These are phyloP conservation scores for Gymnoscopelus microlampas DNA, from an alignment of 2,797 vertebrate species.

Conservation along the genomic window DNA sequence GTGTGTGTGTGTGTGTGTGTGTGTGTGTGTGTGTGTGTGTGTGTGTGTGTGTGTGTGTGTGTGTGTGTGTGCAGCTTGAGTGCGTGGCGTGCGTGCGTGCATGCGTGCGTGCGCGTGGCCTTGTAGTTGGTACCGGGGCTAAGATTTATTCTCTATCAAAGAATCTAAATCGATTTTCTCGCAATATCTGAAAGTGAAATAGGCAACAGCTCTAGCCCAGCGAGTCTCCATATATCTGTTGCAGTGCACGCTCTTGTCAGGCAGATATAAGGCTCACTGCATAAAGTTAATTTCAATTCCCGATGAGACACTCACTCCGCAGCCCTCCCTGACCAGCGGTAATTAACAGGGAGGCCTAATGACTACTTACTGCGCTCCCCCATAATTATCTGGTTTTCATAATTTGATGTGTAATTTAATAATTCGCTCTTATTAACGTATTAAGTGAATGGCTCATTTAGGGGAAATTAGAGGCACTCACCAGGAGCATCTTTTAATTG, in stretches of 20 bases:
- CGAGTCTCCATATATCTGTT: slow-evolving; percentile 67
- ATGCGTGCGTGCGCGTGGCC: neutral
- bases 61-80: slow-evolving; percentile 24
- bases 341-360: slow-evolving; percentile 99
- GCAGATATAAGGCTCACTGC: slow-evolving; percentile 83
- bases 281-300: slow-evolving; percentile 97
- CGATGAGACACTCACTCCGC: slow-evolving; percentile 87
- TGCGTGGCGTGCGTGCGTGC: slow-evolving; percentile 1
- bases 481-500: slow-evolving; percentile 84
- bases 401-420: slow-evolving; percentile 99
- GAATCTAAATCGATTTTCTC: slow-evolving; percentile 80
- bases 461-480: slow-evolving; percentile 78
- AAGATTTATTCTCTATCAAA: slow-evolving; percentile 72
- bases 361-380: slow-evolving; percentile 96
- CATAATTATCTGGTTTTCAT: slow-evolving; percentile 99
- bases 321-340: slow-evolving; percentile 93
- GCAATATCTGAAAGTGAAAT: slow-evolving; percentile 86
- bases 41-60: slow-evolving; percentile 12
- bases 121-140: slow-evolving; percentile 13
- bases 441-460: slow-evolving; percentile 93
- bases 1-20: slow-evolving; percentile 7
- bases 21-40: neutral
- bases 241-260: slow-evolving; percentile 82
- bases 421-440: slow-evolving; percentile 95
- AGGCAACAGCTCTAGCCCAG: slow-evolving; percentile 58